Conservation (phyloP, 2,888 invertebrate species). For the Sphinx pinastri region DNA sequence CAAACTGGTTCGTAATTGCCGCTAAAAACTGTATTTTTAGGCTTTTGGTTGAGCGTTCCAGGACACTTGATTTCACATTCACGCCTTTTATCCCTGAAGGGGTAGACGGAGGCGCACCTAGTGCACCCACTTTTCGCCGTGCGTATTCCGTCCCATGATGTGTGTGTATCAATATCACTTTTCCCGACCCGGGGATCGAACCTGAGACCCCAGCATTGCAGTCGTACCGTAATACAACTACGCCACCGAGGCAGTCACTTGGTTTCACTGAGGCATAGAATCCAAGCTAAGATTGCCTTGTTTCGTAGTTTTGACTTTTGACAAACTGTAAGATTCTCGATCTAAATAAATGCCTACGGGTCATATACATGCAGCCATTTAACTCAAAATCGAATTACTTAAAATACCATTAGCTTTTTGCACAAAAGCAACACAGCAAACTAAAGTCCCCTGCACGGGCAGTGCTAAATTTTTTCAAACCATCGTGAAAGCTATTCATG, state of each 20-base stretch:
- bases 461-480: not conserved
- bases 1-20: constrained; percentile 40
- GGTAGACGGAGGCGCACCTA: too few relatives aligned
- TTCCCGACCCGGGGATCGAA: too few relatives aligned
- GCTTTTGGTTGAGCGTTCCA: not conserved
- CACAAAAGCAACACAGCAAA: not conserved
- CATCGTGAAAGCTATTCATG: not conserved
- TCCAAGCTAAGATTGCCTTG: not conserved
- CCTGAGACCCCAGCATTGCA: too few relatives aligned
- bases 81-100: too few relatives aligned
- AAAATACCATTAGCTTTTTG: not conserved
- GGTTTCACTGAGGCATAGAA: not conserved
- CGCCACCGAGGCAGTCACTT: too few relatives aligned
- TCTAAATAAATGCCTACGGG: too few relatives aligned
- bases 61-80: not conserved
- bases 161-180: too few relatives aligned
- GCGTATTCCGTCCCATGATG: too few relatives aligned
- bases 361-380: too few relatives aligned
- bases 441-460: not conserved
- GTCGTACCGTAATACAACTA: too few relatives aligned
- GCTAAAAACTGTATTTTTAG: constrained; percentile 34
- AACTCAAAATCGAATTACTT: not conserved
- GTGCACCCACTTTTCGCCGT: too few relatives aligned
- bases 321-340: too few relatives aligned
- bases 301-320: not conserved